Evolutionary conservation across 2,797 vertebrate species (phyloP), one percentile per base, ranked within the genome.

Genomic region (Leptatherina wallacei): DNA sequence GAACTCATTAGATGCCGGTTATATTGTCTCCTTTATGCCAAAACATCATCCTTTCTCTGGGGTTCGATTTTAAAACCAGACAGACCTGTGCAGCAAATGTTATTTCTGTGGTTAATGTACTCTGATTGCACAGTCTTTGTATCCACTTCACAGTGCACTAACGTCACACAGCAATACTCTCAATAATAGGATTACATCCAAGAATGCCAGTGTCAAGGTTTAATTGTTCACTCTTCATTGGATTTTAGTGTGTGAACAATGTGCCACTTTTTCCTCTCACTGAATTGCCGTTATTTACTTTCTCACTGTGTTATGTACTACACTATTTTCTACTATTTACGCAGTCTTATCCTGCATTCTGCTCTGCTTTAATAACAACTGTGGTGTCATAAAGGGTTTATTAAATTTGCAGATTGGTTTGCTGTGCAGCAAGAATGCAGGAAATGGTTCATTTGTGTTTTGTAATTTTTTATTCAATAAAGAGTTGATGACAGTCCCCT

Each of bases 171-270:
- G 44, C n/a, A 29, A 16, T 55, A 29, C 52, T 29, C 52, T 30
- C 52, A 55, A 24, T 86, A 87, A 85, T 77, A 80, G 81, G 80
- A 84, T 90, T 83, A 78, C 38, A 63, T 77, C 38, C 59, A 65
- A 76, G 66, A 84, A 83, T 70, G 56, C 59, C 71, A 47, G n/a
- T 62, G 61, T 69, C 67, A 73, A 51, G 35, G 61, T 86, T 64
- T 76, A 72, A 80, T 84, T 81, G 67, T 73, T 82, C 52, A 35
- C 66, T 68, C 78, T 69, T 78, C 55, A 79, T 32, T 75, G 75
- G 69, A 69, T 82, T 76, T 74, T 8, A 5, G 62, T 70, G 47
- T 29, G 64, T 75, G 60, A 33, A 59, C 60, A 67, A 59, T 61
- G 61, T 71, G 54, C 18, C 61, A 18, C 62, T n/a, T 35, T 30